phyloP scores from a whole-genome alignment of 2,113 vertebrate species.

The Felis chaus region DNA sequence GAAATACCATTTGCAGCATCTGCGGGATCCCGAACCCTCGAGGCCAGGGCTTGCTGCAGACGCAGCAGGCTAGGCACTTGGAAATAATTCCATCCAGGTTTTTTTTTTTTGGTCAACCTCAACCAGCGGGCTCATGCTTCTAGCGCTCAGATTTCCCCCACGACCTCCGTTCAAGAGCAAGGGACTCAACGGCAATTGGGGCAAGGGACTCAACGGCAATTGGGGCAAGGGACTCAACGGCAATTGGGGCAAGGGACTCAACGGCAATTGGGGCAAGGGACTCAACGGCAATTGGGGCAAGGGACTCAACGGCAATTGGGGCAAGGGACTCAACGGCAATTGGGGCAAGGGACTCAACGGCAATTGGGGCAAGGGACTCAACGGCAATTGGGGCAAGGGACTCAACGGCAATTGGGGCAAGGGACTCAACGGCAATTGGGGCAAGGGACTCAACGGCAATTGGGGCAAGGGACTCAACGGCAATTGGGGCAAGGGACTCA shows the following conservation, averaged over 20 bases:
- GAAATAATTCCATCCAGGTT: background rate
- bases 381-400: background rate
- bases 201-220: background rate
- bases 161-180: background rate
- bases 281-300: background rate
- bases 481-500: background rate
- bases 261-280: background rate
- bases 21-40: no score
- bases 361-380: background rate
- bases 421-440: background rate
- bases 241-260: background rate
- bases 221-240: background rate
- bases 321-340: background rate
- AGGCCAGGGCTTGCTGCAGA: background rate
- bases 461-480: background rate
- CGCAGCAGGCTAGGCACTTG: background rate
- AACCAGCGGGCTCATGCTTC: background rate
- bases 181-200: background rate
- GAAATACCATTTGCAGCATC: background rate
- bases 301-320: background rate
- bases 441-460: background rate
- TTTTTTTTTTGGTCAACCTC: background rate
- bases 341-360: background rate
- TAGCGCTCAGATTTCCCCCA: background rate
- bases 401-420: background rate